Evolutionary conservation across 1,140 invertebrate genomes (phyloP).

Genomic region (Rhynchophorus ferrugineus): DNA sequence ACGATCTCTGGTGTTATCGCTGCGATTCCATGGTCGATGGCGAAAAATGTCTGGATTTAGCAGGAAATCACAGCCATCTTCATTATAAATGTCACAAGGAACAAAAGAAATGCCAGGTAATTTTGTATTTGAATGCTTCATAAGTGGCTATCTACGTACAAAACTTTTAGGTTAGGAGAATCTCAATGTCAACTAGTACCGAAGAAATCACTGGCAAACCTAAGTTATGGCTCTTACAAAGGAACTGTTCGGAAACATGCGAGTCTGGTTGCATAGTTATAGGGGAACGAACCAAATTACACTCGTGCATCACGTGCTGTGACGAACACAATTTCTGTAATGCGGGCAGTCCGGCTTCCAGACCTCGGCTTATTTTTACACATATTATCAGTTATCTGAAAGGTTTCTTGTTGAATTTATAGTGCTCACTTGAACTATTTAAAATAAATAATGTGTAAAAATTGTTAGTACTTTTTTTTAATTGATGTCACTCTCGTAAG

Average conservation of each 20-base stretch:
- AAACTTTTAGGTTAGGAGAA: conserved; percentile 73
- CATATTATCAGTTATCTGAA: background rate
- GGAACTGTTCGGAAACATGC: conserved; percentile 73
- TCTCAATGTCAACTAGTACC: conserved; percentile 74
- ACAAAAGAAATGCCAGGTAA: conserved; percentile 67
- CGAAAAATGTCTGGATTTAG: conserved; percentile 58
- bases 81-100: conserved; percentile 67
- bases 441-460: conserved; percentile 1
- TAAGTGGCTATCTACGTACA: too few relatives aligned
- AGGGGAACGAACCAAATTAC: conserved; percentile 75
- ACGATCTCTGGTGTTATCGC: conserved; percentile 71
- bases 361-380: background rate
- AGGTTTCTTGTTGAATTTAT: background rate
- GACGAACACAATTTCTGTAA: conserved; percentile 69
- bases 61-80: conserved; percentile 52
- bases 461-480: too few relatives aligned
- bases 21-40: conserved; percentile 68
- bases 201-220: conserved; percentile 68
- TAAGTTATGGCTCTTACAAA: conserved; percentile 72
- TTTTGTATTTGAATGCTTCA: conserved; percentile 3
- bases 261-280: conserved; percentile 80
- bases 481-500: too few relatives aligned
- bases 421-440: background rate
- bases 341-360: conserved; percentile 25
- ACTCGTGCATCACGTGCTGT: conserved; percentile 77